A percentile compares a stretch with the other conserved stretches of the same genome.
Conservation (phyloP, 2,113 vertebrate species). For the Istiophorus platypterus region DNA sequence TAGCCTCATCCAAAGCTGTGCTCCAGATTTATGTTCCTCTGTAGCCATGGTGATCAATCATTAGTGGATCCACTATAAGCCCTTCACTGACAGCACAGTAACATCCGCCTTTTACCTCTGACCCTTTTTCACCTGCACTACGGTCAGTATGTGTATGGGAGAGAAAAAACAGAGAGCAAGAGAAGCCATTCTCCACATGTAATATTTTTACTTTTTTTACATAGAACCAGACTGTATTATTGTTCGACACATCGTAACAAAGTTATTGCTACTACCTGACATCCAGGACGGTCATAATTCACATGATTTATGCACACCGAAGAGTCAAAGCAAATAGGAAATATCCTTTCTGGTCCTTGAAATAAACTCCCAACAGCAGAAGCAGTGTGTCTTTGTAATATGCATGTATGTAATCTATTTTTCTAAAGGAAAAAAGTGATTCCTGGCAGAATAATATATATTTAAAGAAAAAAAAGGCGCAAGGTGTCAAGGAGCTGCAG, state of each 20-base stretch:
- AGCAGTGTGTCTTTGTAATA: background rate
- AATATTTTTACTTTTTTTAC: conserved; percentile 7
- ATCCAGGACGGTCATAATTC: background rate
- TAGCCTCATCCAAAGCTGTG: conserved; percentile 26
- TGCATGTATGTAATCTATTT: background rate
- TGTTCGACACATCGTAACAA: background rate
- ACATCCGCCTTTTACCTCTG: conserved; percentile 47
- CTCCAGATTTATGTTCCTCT: conserved; percentile 49
- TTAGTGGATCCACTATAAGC: conserved; percentile 43
- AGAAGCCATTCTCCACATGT: conserved; percentile 2
- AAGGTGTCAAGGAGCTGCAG: background rate
- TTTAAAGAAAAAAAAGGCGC: too few species aligned
- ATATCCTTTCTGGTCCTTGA: background rate
- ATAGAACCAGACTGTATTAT: background rate
- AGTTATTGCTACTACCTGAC: background rate
- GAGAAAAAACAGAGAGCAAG: conserved; percentile 3
- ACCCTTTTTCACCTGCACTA: conserved; percentile 53
- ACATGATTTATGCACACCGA: background rate
- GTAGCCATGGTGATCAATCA: conserved; percentile 68
- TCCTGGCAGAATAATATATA: background rate
- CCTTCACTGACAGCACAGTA: conserved; percentile 51
- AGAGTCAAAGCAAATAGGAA: conserved; percentile 9
- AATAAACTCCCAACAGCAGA: background rate
- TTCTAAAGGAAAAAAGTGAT: conserved; percentile 28
- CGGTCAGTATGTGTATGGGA: conserved; percentile 17